Conservation (phyloP, 1,140 invertebrate genomes). For the Philopotamus ludificatus region DNA sequence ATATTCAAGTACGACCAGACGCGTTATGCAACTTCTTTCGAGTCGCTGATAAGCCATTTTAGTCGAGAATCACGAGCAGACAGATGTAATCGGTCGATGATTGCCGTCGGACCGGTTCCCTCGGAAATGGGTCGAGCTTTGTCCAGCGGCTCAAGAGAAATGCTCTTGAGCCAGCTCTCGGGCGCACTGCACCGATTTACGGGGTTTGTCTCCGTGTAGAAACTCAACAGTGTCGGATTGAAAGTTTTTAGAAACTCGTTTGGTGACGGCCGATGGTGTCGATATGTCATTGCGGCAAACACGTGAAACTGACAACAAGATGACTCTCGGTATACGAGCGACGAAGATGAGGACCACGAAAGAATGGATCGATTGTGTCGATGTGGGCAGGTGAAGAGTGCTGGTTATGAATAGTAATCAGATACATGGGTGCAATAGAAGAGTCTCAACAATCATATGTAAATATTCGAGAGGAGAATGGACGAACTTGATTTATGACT, state of each 20-base stretch:
- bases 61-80: too few species aligned
- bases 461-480: too few species aligned
- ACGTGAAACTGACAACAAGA: not conserved
- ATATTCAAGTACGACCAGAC: too few species aligned
- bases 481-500: too few species aligned
- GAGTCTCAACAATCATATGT: too few species aligned
- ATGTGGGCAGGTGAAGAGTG: too few species aligned
- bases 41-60: too few species aligned
- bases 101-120: slow-evolving; percentile 11
- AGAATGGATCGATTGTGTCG: not conserved
- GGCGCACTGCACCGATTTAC: not conserved
- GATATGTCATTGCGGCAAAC: not conserved
- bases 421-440: too few species aligned
- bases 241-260: slow-evolving; percentile 9
- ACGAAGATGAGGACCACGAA: not conserved
- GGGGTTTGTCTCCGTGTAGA: slow-evolving; percentile 8
- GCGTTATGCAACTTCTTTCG: too few species aligned
- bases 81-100: not conserved
- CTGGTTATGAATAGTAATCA: too few species aligned
- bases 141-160: slow-evolving; percentile 23
- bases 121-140: slow-evolving; percentile 15
- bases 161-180: slow-evolving; percentile 7
- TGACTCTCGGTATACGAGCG: not conserved
- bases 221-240: slow-evolving; percentile 8
- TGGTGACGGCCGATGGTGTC: not conserved